phyloP scores from a whole-genome alignment of 37 sponge, comb jelly and placozoan species.

The Ianthella basta region DNA sequence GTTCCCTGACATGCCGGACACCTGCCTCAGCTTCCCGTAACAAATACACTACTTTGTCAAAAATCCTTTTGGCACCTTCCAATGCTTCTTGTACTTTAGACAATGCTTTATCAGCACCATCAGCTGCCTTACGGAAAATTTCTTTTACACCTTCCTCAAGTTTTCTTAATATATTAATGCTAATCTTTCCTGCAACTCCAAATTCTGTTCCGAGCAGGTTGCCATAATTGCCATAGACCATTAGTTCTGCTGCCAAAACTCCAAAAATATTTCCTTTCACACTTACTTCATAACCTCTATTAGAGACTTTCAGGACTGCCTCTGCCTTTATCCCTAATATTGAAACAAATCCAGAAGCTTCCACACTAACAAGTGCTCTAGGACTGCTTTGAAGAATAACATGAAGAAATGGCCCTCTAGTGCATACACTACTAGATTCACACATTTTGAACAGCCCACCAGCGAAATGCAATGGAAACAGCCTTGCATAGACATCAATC shows the following conservation, averaged over 20 bases:
- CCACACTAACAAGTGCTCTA: not conserved
- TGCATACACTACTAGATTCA: constrained; percentile 26
- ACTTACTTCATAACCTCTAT: not conserved
- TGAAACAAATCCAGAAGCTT: constrained; percentile 28
- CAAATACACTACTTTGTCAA: constrained; percentile 10
- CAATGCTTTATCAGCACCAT: constrained; percentile 22
- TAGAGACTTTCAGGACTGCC: constrained; percentile 7
- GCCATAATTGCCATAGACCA: not conserved
- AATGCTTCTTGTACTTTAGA: constrained; percentile 14
- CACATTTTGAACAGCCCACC: constrained; percentile 40
- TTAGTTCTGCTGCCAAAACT: not conserved
- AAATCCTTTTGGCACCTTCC: not conserved
- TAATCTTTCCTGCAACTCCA: constrained; percentile 17
- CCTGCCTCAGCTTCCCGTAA: not conserved
- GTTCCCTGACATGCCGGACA: not conserved
- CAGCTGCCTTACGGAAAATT: not conserved
- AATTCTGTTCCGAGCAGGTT: not conserved
- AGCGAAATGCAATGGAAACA: constrained; percentile 22
- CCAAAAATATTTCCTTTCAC: constrained; percentile 23
- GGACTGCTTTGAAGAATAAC: not conserved
- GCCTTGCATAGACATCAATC: constrained; percentile 5
- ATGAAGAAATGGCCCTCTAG: constrained; percentile 33
- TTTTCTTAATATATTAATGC: not conserved
- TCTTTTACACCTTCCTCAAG: constrained; percentile 5
- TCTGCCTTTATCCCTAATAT: constrained; percentile 33